phyloP scores from a whole-genome alignment of 2,797 vertebrate genomes.

The Arnoldichthys spilopterus region DNA sequence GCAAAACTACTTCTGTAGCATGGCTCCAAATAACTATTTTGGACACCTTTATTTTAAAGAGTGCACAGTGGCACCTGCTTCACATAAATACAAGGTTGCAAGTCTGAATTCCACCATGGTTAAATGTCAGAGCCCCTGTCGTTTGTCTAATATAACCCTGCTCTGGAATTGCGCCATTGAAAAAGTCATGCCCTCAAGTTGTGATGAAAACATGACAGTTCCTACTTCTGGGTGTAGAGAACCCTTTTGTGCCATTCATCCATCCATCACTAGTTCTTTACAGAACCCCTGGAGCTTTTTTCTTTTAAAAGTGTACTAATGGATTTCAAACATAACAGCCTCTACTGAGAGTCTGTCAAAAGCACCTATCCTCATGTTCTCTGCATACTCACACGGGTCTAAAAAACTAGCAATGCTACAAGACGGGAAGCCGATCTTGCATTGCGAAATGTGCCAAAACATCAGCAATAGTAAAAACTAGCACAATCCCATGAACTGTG shows the following conservation, averaged over 20 bases:
- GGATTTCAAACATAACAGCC: constrained; percentile 13
- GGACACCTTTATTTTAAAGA: neutral
- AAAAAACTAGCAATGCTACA: neutral
- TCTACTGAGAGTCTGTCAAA: constrained; percentile 1
- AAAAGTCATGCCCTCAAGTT: neutral
- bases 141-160: neutral
- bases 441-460: neutral
- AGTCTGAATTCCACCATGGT: neutral
- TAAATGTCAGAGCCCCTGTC: constrained; percentile 4
- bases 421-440: neutral
- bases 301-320: constrained; percentile 20
- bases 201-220: constrained; percentile 23
- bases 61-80: neutral
- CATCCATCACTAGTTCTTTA: constrained; percentile 10
- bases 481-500: neutral
- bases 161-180: neutral
- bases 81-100: neutral
- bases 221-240: constrained; percentile 5
- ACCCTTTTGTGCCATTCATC: constrained; percentile 20
- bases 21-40: neutral
- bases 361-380: neutral
- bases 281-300: constrained; percentile 17
- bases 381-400: neutral
- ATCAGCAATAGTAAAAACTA: constrained; percentile 2
- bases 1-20: neutral